A percentile compares a stretch with the other conserved stretches of the same genome.
Conservation (phyloP, 1,140 invertebrate genomes). For the Zaprionus inermis region DNA sequence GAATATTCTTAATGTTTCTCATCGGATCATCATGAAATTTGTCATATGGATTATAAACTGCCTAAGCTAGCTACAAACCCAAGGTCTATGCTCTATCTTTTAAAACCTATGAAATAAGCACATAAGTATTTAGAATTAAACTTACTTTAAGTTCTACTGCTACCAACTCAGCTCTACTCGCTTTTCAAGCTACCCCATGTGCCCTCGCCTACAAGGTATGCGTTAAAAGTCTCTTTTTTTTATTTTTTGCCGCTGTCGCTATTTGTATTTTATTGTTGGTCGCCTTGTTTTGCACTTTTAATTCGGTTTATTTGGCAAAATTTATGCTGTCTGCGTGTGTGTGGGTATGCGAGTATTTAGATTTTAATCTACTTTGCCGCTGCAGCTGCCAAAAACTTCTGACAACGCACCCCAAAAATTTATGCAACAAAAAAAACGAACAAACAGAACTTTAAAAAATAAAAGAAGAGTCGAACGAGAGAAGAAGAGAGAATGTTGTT, state of each 20-base stretch:
- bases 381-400: slow-evolving; percentile 78
- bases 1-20: not conserved
- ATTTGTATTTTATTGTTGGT: slow-evolving; percentile 45
- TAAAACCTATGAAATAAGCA: not conserved
- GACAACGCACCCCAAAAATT: slow-evolving; percentile 60
- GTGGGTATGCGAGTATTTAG: slow-evolving; percentile 65
- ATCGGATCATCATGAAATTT: not conserved
- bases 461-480: not conserved
- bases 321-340: slow-evolving; percentile 45
- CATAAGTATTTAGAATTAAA: not conserved
- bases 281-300: slow-evolving; percentile 77
- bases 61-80: not conserved
- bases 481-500: slow-evolving; percentile 6
- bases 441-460: slow-evolving; percentile 24
- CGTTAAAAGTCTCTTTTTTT: slow-evolving; percentile 22
- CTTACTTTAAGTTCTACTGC: not conserved
- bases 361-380: slow-evolving; percentile 80
- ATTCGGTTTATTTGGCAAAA: slow-evolving; percentile 75
- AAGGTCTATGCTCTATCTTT: not conserved
- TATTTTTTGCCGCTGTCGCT: slow-evolving; percentile 16
- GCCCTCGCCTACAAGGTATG: not conserved
- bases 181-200: not conserved
- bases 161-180: not conserved
- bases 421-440: slow-evolving; percentile 33
- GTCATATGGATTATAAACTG: not conserved